These are phyloP conservation scores for Galemys pyrenaicus DNA, from an alignment of 2,113 vertebrate genomes.

Conservation along the genomic window DNA sequence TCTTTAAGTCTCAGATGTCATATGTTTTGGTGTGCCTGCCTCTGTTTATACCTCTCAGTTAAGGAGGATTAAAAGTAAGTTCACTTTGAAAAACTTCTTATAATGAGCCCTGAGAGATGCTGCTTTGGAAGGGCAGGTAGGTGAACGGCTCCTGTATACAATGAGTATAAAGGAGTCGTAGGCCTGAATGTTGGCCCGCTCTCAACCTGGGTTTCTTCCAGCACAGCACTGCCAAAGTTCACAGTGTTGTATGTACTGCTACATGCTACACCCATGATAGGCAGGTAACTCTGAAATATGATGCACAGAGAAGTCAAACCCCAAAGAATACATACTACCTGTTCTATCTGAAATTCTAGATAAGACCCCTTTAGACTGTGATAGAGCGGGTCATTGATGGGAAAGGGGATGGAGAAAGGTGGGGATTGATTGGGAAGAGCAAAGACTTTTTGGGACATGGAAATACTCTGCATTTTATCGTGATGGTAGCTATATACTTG, in stretches of 20 bases:
- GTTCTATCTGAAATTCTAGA: background rate
- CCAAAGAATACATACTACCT: background rate
- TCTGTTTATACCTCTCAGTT: background rate
- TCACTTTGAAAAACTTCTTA: conserved; percentile 11
- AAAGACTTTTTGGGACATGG: background rate
- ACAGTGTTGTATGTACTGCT: background rate
- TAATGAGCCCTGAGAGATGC: background rate
- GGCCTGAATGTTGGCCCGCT: background rate
- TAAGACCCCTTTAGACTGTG: background rate
- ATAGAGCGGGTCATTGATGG: background rate
- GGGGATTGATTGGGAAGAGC: background rate
- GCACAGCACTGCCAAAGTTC: background rate
- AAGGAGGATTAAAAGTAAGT: conserved; percentile 7
- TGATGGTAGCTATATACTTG: no score
- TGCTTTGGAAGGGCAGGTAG: background rate
- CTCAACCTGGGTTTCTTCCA: background rate
- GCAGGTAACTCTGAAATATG: background rate
- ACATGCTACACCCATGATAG: background rate
- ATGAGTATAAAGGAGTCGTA: background rate
- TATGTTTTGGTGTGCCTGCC: background rate
- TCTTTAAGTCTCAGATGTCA: background rate
- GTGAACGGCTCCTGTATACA: background rate
- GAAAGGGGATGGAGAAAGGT: accelerated
- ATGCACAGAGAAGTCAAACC: background rate
- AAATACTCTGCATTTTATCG: background rate